Evolutionary conservation across 2,113 vertebrate genomes (phyloP), one percentile per base, ranked within the genome.

Genomic region (Paradoxurus hermaphroditus): DNA sequence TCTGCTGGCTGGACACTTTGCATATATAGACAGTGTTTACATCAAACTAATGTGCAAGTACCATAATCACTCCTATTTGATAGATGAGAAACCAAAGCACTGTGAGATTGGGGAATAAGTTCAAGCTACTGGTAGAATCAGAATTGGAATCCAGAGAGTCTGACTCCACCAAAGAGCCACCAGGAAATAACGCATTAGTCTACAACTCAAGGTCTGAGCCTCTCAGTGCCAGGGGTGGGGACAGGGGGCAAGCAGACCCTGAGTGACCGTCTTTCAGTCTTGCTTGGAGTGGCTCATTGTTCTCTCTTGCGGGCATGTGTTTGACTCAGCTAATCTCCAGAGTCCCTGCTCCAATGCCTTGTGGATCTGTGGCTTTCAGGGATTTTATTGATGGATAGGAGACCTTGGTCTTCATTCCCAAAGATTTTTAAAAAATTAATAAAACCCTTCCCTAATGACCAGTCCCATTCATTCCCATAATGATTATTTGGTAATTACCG

Each of bases 1-100:
- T 10, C 53, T 25, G 2, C 0, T 5, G 16, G 34, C 25, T 0
- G 0, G 23, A 10, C 0, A 3, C n/a, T 36, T 4, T 29, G 19
- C 10, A 0, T 51, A 12, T 14, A 27, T 27, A 5, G 9, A 6
- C 5, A 78, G 12, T 44, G 12, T 27, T 79, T 15, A n/a, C 9
- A 73, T 18, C 23, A 14, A 46, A 73, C 83, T 14, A n/a, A 86
- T n/a, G 63, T 36, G 1, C 3, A n/a, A 62, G 56, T 3, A 12
- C 25, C n/a, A 13, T 41, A 63, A 21, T 29, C 21, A 46, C 15
- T n/a, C 12, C 53, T 44, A 6, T 13, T 68, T 12, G 7, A 21
- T 70, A 44, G 16, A 11, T 13, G 31, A 62, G 46, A 23, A 56
- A 63, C 53, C 13, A 41, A 62, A 72, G 44, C 31, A 18, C 10